Evolutionary conservation across 2,113 vertebrate species (phyloP), one percentile per base, ranked within the genome.

Genomic region (Haemorhous mexicanus): DNA sequence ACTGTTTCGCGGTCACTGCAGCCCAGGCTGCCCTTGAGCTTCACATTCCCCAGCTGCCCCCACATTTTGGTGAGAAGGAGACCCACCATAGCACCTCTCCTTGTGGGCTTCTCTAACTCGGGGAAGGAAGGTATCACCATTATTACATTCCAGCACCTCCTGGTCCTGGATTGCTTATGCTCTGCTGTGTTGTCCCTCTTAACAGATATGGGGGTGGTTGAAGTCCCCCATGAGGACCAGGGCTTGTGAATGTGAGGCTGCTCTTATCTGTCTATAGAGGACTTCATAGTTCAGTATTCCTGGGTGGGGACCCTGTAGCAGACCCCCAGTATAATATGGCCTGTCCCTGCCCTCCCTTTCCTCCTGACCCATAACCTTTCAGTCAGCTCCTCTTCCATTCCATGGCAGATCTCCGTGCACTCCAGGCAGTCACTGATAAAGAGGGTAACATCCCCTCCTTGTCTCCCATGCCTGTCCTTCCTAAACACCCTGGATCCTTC

Each of bases 341-440:
- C 27, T 53, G 53, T 61, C 46, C 28, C 13, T 82, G 52, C 23
- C 77, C 39, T 67, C 46, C n/a, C 20, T 53, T 75, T 68, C 15
- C 6, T 62, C 30, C n/a, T 53, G 46, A 30, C 53, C 62, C 13
- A 21, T 21, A n/a, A 19, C 16, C n/a, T 35, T 69, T 35, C 39
- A 12, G 13, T 15, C 3, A 0, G 28, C n/a, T 81, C 18, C 61
- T 74, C 4, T 44, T 28, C 11, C 1, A 1, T 67, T 50, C 33
- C 1, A 0, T 39, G 77, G 33, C 22, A 37, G 59, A 50, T 18
- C 68, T 58, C 39, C 0, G 0, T 26, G 24, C 33, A 18, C 20
- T 53, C 13, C 28, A 35, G 59, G 35, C 27, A 43, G 10, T 61
- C 53, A 13, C 39, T 61, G 39, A 41, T 53, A 26, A 3, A 37